These are phyloP conservation scores for Ptiloglossa arizonensis DNA, from an alignment of 1,140 invertebrate species.

Conservation along the genomic window DNA sequence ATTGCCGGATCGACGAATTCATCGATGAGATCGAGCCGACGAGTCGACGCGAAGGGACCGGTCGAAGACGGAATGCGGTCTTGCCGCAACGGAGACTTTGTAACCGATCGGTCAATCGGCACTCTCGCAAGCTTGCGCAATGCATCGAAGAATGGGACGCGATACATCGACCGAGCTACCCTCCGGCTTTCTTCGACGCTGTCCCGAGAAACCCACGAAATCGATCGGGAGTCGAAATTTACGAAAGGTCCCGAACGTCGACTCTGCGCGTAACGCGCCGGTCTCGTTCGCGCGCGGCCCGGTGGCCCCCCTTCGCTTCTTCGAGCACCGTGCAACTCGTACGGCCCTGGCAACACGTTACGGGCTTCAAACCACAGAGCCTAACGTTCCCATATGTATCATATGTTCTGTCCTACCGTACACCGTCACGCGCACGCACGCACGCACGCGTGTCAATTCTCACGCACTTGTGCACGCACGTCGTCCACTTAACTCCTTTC, in stretches of 20 bases:
- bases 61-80: constrained; percentile 72
- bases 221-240: constrained; percentile 42
- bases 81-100: constrained; percentile 71
- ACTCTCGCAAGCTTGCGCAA: constrained; percentile 57
- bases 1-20: constrained; percentile 66
- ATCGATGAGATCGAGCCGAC: constrained; percentile 61
- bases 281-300: no score
- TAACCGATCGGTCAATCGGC: constrained; percentile 67
- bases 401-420: constrained; percentile 78
- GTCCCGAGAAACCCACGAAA: no score
- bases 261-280: background rate
- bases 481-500: constrained; percentile 51
- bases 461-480: constrained; percentile 59
- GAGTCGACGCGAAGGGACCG: constrained; percentile 59
- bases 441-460: constrained; percentile 63
- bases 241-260: constrained; percentile 28
- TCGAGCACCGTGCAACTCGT: constrained; percentile 21
- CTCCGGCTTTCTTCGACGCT: constrained; percentile 4
- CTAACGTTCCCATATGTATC: constrained; percentile 82
- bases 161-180: constrained; percentile 15
- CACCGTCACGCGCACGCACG: constrained; percentile 68
- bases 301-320: constrained; percentile 19
- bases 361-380: constrained; percentile 80
- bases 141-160: constrained; percentile 41
- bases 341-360: constrained; percentile 71